Evolutionary conservation across 1,140 invertebrate genomes (phyloP).

Genomic region (Heliconius himera): DNA sequence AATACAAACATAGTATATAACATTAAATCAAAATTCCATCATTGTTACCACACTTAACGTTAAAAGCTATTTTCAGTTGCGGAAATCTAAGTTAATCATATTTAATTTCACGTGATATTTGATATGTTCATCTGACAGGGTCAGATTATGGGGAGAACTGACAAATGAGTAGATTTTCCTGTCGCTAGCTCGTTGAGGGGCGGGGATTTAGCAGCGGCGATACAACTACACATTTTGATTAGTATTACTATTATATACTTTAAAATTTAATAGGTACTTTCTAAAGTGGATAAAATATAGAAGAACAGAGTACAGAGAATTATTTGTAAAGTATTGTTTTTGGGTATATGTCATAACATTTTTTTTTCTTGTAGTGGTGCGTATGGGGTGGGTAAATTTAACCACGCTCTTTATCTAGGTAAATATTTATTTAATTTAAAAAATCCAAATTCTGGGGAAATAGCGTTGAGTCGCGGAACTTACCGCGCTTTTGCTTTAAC

Average conservation of each 20-base stretch:
- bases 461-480: too few relatives aligned
- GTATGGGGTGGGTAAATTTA: too few relatives aligned
- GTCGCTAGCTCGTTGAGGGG: conserved; percentile 56
- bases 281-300: background rate
- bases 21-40: background rate
- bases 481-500: too few relatives aligned
- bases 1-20: background rate
- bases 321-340: too few relatives aligned
- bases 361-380: too few relatives aligned
- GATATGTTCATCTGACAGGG: conserved; percentile 67
- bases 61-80: background rate
- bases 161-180: conserved; percentile 75
- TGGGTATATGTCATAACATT: background rate
- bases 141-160: conserved; percentile 57
- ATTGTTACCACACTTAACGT: background rate
- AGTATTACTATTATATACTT: background rate
- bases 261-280: background rate
- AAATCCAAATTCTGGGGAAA: too few relatives aligned
- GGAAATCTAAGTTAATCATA: conserved; percentile 33
- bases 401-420: too few relatives aligned
- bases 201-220: conserved; percentile 48
- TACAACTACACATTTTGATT: background rate
- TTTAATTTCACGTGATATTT: conserved; percentile 72
- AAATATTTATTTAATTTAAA: too few relatives aligned
- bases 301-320: background rate